phyloP scores from a whole-genome alignment of 2,888 invertebrate species.

The Sarcophaga carnaria region DNA sequence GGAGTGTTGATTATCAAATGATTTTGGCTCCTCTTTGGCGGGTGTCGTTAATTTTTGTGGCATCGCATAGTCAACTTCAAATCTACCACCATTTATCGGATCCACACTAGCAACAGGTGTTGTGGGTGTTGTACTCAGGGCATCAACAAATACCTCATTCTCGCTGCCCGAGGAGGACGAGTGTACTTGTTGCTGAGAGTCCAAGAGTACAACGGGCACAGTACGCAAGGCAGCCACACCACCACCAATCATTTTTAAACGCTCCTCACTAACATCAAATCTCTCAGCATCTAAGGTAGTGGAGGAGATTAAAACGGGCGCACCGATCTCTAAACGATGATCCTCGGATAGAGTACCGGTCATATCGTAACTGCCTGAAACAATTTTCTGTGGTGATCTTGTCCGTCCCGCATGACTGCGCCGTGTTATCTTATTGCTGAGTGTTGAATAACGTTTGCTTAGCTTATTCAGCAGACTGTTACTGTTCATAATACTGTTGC shows the following conservation, averaged over 20 bases:
- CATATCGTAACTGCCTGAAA: constrained; percentile 81
- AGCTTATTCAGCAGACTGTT: constrained; percentile 78
- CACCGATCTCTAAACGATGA: constrained; percentile 81
- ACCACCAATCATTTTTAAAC: constrained; percentile 77
- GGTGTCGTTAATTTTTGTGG: constrained; percentile 27
- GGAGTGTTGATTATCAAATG: neutral
- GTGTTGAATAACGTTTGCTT: constrained; percentile 80
- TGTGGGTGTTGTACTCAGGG: constrained; percentile 75
- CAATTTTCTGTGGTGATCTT: constrained; percentile 77
- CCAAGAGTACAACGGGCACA: constrained; percentile 41
- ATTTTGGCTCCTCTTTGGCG: neutral
- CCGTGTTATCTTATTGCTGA: constrained; percentile 79
- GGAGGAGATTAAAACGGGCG: constrained; percentile 80
- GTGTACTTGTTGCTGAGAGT: constrained; percentile 67
- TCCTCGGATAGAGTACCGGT: constrained; percentile 80
- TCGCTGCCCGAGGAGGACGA: constrained; percentile 78
- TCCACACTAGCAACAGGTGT: constrained; percentile 50
- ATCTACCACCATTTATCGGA: constrained; percentile 67
- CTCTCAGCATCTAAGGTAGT: constrained; percentile 80
- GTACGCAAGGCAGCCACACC: constrained; percentile 73
- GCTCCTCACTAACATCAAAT: constrained; percentile 77
- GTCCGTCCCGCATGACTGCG: constrained; percentile 76
- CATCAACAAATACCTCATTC: constrained; percentile 79
- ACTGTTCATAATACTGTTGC: constrained; percentile 49
- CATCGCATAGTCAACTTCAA: constrained; percentile 67